A percentile compares a stretch with the other conserved stretches of the same genome.
These are phyloP conservation scores for Montipora capricornis DNA, from an alignment of 64 coral and sea anemone species.

Conservation along the genomic window DNA sequence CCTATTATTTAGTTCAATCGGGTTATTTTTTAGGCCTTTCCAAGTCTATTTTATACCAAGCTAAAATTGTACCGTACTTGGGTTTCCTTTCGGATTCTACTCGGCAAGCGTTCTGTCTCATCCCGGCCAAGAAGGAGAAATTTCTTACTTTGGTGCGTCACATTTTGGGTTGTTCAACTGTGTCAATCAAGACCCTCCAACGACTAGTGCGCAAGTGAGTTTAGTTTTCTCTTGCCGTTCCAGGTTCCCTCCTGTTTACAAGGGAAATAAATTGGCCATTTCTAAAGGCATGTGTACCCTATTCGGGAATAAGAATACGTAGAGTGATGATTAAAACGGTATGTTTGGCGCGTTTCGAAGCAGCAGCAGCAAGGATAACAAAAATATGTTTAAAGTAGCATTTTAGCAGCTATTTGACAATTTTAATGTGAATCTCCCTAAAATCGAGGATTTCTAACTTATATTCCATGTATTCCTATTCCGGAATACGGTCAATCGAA, in stretches of 20 bases:
- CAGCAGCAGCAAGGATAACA: no score
- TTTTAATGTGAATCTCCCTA: no score
- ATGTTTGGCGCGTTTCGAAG: no score
- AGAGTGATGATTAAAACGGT: no score
- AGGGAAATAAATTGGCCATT: background rate
- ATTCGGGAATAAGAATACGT: no score
- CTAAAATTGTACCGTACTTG: constrained; percentile 18
- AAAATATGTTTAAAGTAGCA: no score
- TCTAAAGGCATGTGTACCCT: no score
- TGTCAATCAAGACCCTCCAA: background rate
- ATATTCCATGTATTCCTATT: no score
- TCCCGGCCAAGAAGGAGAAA: background rate
- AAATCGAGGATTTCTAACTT: no score
- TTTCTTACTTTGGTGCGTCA: background rate
- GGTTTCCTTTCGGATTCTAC: constrained; percentile 22
- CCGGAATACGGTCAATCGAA: no score
- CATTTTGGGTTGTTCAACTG: background rate
- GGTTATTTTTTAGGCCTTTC: background rate
- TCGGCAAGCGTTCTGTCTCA: constrained; percentile 18
- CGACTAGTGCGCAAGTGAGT: no score
- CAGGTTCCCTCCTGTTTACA: background rate
- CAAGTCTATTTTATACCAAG: constrained; percentile 17
- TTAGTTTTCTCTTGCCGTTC: background rate
- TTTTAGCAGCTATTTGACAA: no score
- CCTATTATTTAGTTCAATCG: constrained; percentile 11